Evolutionary conservation across 2,113 vertebrate species (phyloP), one percentile per base, ranked within the genome.

Genomic region (Ornithorhynchus anatinus): DNA sequence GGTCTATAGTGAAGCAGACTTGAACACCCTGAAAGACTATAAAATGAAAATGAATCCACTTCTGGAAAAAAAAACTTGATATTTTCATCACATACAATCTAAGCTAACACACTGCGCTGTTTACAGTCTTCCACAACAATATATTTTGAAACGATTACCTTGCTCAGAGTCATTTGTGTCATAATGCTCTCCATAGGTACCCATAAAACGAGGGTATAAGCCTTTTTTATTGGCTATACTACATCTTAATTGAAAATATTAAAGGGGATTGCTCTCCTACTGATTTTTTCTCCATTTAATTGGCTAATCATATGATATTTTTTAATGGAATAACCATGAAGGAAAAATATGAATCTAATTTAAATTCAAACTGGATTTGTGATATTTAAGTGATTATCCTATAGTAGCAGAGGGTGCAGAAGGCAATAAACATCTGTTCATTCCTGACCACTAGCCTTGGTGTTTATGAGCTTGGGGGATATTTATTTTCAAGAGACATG

Each of bases 181-280:
- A 90, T 93, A 91, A 93, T 88, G 82, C 70, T 90, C 91, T 93
- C 92, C 89, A 91, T 91, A 93, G 93, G 90, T 92, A 88, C 89
- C 85, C 82, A 90, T 92, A 93, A 93, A 93, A 92, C 87, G 88
- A 92, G 92, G 93, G 90, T 92, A 88, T 92, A 93, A 91, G 86
- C 87, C 63, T 74, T 84, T 92, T 93, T 92, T 93, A 93, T 93
- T 92, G 88, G 92, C 86, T 73, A 84, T 84, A 89, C 84, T 94
- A 90, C 91, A 91, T 91, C 90, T 92, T 94, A 93, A 94, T 93
- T 93, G 89, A 93, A 93, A 94, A 91, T 93, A 91, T 92, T 92
- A 91, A 91, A 89, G 82, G 85, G 86, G 89, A 88, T 91, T 90
- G 86, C 88, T 92, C 69, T 91, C 89, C 84, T 88, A 86, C 82